Percentiles rank a stretch among this genome's conserved stretches.
These are phyloP conservation scores for Pachypanchax playfairii DNA, from an alignment of 2,113 vertebrate genomes.

Conservation along the genomic window DNA sequence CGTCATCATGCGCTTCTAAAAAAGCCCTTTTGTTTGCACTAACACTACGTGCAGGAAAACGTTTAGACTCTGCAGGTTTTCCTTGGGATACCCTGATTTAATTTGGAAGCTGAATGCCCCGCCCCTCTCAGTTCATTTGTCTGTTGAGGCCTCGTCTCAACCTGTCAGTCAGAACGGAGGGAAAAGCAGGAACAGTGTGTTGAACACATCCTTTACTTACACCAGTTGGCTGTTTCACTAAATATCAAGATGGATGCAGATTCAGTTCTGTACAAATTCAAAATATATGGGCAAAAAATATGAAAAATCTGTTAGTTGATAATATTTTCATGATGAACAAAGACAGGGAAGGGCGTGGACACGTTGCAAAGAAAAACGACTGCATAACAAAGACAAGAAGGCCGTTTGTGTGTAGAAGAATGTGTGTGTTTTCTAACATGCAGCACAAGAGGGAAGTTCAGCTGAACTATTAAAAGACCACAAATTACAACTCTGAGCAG, in stretches of 20 bases:
- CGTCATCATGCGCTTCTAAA: too few species aligned
- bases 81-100: too few species aligned
- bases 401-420: constrained; percentile 7
- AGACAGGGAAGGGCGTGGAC: constrained; percentile 7
- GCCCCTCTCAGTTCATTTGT: neutral
- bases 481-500: constrained; percentile 52
- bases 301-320: neutral
- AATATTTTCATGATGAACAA: constrained; percentile 24
- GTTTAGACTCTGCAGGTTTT: too few species aligned
- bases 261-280: neutral
- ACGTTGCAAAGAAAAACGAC: constrained; percentile 9
- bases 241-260: too few species aligned
- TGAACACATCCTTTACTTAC: neutral
- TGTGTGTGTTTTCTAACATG: constrained; percentile 50
- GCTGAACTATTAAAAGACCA: constrained; percentile 67
- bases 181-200: neutral
- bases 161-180: constrained; percentile 31
- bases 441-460: constrained; percentile 55
- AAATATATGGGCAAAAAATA: neutral
- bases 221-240: neutral
- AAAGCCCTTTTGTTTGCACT: too few species aligned
- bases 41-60: too few species aligned
- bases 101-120: too few species aligned
- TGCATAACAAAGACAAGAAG: constrained; percentile 34
- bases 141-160: constrained; percentile 20